Evolutionary conservation across 2,888 invertebrate species (phyloP).

Genomic region (Mantis religiosa): DNA sequence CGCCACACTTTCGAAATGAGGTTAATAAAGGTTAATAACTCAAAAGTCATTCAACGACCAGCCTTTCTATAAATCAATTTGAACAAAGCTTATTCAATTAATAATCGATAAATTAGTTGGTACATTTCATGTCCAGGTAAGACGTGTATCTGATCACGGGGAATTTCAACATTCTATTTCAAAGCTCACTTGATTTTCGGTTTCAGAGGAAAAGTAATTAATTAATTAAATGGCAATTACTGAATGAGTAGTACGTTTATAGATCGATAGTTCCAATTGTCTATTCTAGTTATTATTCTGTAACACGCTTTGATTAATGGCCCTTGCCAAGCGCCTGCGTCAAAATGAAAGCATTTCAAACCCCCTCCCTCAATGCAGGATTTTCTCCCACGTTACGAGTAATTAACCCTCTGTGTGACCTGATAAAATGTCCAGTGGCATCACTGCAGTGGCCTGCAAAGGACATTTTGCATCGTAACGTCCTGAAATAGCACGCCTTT

Average conservation of each 20-base stretch:
- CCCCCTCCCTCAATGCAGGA: background rate
- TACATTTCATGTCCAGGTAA: background rate
- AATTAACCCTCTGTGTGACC: background rate
- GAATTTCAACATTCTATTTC: background rate
- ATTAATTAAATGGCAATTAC: background rate
- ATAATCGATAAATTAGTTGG: background rate
- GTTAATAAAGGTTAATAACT: too few species aligned
- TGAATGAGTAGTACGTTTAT: background rate
- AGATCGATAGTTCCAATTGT: background rate
- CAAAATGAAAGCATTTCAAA: background rate
- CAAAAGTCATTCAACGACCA: too few species aligned
- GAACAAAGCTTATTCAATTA: too few species aligned
- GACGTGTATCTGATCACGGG: background rate
- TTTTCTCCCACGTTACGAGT: background rate
- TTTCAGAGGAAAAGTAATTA: background rate
- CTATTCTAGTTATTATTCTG: background rate
- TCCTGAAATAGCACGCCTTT: background rate
- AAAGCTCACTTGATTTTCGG: background rate
- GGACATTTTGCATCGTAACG: background rate
- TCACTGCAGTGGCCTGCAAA: background rate
- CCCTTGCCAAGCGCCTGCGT: background rate
- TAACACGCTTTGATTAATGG: background rate
- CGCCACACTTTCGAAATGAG: too few species aligned
- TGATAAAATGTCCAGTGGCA: background rate
- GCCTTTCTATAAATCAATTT: too few species aligned